These are phyloP conservation scores for Nipponia nippon DNA, from an alignment of 2,113 vertebrate species.

Conservation along the genomic window DNA sequence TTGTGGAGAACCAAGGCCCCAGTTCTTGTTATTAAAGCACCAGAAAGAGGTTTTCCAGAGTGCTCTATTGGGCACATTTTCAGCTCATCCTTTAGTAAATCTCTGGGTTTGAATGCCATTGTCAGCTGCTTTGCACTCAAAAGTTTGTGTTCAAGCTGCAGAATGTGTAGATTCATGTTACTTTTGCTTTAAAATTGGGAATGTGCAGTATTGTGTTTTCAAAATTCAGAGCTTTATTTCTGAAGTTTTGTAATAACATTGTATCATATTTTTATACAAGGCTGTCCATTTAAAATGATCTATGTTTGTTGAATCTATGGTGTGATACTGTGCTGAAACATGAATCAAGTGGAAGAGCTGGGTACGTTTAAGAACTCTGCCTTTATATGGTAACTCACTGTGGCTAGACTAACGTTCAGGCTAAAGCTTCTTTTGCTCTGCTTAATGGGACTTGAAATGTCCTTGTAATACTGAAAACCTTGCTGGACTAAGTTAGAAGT, in stretches of 20 bases:
- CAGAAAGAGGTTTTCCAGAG: background rate
- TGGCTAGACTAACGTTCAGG: slow-evolving; percentile 8
- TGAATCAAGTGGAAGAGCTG: slow-evolving; percentile 28
- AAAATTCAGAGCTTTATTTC: slow-evolving; percentile 32
- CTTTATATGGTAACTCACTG: slow-evolving; percentile 22
- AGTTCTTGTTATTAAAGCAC: background rate
- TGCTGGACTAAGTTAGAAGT: background rate
- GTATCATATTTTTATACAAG: slow-evolving; percentile 60
- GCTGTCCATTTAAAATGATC: slow-evolving; percentile 16
- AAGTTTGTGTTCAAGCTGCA: background rate
- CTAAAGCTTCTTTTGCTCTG: slow-evolving; percentile 40
- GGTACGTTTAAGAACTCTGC: background rate
- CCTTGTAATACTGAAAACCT: slow-evolving; percentile 7
- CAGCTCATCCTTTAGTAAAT: background rate
- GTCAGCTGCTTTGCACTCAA: background rate
- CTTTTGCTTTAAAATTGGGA: slow-evolving; percentile 41
- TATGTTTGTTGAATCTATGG: slow-evolving; percentile 4
- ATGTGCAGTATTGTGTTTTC: slow-evolving; percentile 12
- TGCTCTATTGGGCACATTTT: background rate
- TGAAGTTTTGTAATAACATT: slow-evolving; percentile 54
- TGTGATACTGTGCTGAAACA: slow-evolving; percentile 19
- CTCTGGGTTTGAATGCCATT: background rate
- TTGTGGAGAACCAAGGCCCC: background rate
- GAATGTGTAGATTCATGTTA: background rate
- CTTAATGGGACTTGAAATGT: background rate